These are phyloP conservation scores for Scrobipalpa atriplicella DNA, from an alignment of 2,888 invertebrate genomes.

Conservation along the genomic window DNA sequence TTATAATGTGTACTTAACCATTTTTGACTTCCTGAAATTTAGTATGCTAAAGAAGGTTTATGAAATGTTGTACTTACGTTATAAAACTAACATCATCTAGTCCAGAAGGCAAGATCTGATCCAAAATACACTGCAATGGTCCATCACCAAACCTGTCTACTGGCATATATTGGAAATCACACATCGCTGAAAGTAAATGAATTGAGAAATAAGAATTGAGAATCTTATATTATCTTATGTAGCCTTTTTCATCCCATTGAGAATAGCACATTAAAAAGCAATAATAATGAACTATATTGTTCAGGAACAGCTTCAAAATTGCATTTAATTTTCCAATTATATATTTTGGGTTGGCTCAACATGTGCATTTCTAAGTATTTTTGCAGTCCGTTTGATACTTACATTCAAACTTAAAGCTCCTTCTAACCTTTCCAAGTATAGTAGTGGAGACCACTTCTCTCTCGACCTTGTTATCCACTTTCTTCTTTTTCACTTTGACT, in stretches of 20 bases:
- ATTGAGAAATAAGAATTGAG: not conserved
- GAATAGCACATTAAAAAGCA: too few species aligned
- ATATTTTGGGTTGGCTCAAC: too few species aligned
- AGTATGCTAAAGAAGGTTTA: too few species aligned
- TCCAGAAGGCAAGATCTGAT: constrained; percentile 84
- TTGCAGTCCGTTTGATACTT: constrained; percentile 46
- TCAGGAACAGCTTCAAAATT: too few species aligned
- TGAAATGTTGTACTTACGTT: constrained; percentile 62
- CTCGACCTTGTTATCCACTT: constrained; percentile 59
- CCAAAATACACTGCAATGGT: constrained; percentile 83
- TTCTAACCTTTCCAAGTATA: constrained; percentile 83
- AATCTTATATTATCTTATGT: too few species aligned
- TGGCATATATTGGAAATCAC: constrained; percentile 97
- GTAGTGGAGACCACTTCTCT: constrained; percentile 72
- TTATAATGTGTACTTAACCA: too few species aligned
- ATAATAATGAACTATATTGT: too few species aligned
- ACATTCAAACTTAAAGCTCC: constrained; percentile 86
- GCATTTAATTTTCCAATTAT: too few species aligned
- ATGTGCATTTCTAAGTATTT: too few species aligned
- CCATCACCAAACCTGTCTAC: constrained; percentile 74
- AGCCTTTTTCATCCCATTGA: too few species aligned
- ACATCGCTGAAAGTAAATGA: constrained; percentile 85
- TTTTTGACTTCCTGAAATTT: too few species aligned
- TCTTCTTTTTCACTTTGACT: constrained; percentile 84
- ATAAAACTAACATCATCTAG: constrained; percentile 57